Evolutionary conservation across 2,113 vertebrate genomes (phyloP), one percentile per base, ranked within the genome.

Genomic region (Lathamus discolor): DNA sequence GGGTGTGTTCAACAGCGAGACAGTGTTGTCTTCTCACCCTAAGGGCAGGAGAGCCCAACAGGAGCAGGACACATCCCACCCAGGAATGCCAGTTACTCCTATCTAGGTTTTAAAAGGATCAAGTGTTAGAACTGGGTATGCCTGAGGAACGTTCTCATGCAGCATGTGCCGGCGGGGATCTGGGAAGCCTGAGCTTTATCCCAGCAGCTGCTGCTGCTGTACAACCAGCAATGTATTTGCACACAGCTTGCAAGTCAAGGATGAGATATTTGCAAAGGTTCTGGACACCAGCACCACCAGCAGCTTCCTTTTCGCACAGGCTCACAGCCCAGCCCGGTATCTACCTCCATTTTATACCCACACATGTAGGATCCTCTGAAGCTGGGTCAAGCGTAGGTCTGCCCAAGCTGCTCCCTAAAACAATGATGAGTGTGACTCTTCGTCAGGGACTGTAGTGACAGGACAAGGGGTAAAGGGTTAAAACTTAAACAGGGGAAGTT

Each of bases 171-270:
- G 1, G 17, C 7, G 9, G 39, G n/a, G 6, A 20, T 29, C 25
- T 70, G n/a, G 13, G 31, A 54, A 54, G 19, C 31, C 29, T 11
- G 33, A 84, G 41, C 46, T 46, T 64, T 20, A 4, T 19, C 25
- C 28, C 0, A 0, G 35, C 11, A 67, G 63, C 49, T 0, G 0
- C 37, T 0, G 0, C 61, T 27, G 29, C 77, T 66, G 39, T 49
- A 24, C 49, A 31, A 31, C 43, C 17, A 55, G 13, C 8, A 6
- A 3, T 37, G 14, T 17, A 2, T 51, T 44, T 12, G 37, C 39
- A n/a, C 2, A 2, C 15, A 69, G 7, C 37, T 68, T 28, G 19
- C 10, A 23, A 35, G 19, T 7, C 29, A 73, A 11, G n/a, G 25
- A 43, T 17, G 22, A 43, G 48, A 27, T 17, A 18, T n/a, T 57